These are phyloP conservation scores for Sapajus apella DNA, from an alignment of 2,113 vertebrate species.

Conservation along the genomic window DNA sequence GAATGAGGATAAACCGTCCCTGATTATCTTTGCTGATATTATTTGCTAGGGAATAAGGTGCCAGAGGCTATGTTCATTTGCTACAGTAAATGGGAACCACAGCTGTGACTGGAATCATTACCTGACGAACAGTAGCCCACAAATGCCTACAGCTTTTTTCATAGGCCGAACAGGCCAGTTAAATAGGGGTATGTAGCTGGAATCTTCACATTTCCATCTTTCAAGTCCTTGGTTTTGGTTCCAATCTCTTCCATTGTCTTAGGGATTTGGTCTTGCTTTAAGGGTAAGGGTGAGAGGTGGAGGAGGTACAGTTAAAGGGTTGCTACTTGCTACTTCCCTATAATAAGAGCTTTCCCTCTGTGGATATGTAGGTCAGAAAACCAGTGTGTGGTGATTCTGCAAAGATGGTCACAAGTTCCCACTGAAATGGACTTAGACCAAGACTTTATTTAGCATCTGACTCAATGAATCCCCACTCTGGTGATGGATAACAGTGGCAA, in stretches of 20 bases:
- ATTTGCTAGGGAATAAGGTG: constrained; percentile 7
- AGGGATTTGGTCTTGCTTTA: constrained; percentile 36
- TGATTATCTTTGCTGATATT: constrained; percentile 1
- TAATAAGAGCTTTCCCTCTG: not conserved
- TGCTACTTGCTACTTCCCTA: not conserved
- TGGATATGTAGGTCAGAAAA: constrained; percentile 34
- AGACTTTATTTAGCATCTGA: not conserved
- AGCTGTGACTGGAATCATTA: not conserved
- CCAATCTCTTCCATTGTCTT: not conserved
- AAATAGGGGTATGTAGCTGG: not conserved
- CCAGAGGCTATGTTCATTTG: constrained; percentile 24
- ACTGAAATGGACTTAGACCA: constrained; percentile 2
- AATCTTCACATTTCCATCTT: not conserved
- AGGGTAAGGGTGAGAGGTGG: not conserved
- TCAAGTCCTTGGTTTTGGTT: not conserved
- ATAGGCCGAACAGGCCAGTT: not conserved
- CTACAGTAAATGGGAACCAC: not conserved
- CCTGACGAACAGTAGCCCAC: constrained; percentile 1
- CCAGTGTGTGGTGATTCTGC: constrained; percentile 1
- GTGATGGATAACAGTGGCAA: not conserved
- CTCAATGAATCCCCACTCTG: not conserved
- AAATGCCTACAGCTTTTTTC: not conserved
- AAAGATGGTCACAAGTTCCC: not conserved
- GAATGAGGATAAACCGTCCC: constrained; percentile 32
- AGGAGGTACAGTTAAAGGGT: not conserved